Evolutionary conservation across 1,140 invertebrate genomes (phyloP), one percentile per base, ranked within the genome.

Genomic region (Ceratosolen solmsi): DNA sequence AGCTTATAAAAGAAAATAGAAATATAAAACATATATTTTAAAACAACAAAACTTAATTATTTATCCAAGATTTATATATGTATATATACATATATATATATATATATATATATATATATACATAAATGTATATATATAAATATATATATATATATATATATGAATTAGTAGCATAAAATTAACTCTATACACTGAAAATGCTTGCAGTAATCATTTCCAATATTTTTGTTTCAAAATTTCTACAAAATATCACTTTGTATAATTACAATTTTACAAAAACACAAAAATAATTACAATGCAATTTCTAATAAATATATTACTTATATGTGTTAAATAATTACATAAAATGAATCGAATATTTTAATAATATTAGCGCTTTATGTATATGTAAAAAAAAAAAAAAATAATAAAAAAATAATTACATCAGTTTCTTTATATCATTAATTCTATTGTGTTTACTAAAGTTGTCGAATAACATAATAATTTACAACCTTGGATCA

Each of bases 211-310:
- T 38, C 8, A 70, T 27, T 51, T 49, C 54, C 54, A 46, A n/a
- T n/a, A n/a, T n/a, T n/a, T n/a, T n/a, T 8, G 8, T 49, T 74
- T 74, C 25, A 56, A 74, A 20, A 38, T n/a, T 54, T 51, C 17
- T 20, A 54, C 20, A 8, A 54, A 13, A n/a, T 38, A 58, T n/a
- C 38, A 65, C 27, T 80, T 49, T 41, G 58, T 7, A 33, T 41
- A 56, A 79, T 79, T 72, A 58, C 36, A 78, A 33, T 49, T 30
- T 58, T 60, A 60, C 27, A 79, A 79, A 72, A 79, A 36, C n/a
- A n/a, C 72, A 72, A 79, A 79, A 58, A 54, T 63, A 76, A 78
- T 71, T 72, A 51, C 51, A 51, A 33, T 72, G 4, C 49, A 38
- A 71, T 56, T 54, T 79, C n/a, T 51, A 54, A 63, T 17, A 77